A percentile compares a stretch with the other conserved stretches of the same genome.
phyloP scores from a whole-genome alignment of 2,888 invertebrate species.

The Allygus modestus region DNA sequence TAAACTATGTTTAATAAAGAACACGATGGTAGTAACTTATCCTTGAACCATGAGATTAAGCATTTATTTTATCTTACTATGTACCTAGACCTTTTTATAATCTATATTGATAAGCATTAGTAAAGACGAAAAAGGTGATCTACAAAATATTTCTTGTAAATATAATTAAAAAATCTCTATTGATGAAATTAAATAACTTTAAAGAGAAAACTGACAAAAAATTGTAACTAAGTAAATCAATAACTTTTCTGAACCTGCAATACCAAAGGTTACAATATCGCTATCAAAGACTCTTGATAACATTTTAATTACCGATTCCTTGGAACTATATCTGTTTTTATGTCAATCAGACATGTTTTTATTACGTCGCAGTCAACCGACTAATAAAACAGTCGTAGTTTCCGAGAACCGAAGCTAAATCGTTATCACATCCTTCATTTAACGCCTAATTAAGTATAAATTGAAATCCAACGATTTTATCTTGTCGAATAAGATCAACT shows the following conservation, averaged over 20 bases:
- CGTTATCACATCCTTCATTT: not conserved
- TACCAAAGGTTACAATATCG: not conserved
- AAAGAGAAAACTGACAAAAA: too few species aligned
- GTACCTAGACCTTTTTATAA: too few species aligned
- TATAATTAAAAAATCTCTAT: too few species aligned
- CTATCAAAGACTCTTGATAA: constrained; percentile 25
- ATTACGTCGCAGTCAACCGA: not conserved
- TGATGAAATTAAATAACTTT: too few species aligned
- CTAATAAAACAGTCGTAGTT: too few species aligned
- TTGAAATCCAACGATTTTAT: not conserved
- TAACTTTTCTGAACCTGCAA: too few species aligned
- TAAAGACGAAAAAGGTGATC: too few species aligned
- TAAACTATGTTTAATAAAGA: not conserved
- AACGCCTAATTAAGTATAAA: constrained; percentile 7
- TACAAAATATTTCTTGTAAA: too few species aligned
- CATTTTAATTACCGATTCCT: constrained; percentile 1
- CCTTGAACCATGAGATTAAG: too few species aligned
- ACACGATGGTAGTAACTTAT: not conserved
- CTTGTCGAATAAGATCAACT: constrained; percentile 8
- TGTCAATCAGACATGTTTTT: constrained; percentile 2
- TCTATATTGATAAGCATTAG: too few species aligned
- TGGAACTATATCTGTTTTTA: not conserved
- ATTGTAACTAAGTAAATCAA: too few species aligned
- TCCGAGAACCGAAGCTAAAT: constrained; percentile 7
- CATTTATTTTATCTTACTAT: too few species aligned